These are phyloP conservation scores for Belgica antarctica DNA, from an alignment of 2,888 invertebrate species.

Conservation along the genomic window DNA sequence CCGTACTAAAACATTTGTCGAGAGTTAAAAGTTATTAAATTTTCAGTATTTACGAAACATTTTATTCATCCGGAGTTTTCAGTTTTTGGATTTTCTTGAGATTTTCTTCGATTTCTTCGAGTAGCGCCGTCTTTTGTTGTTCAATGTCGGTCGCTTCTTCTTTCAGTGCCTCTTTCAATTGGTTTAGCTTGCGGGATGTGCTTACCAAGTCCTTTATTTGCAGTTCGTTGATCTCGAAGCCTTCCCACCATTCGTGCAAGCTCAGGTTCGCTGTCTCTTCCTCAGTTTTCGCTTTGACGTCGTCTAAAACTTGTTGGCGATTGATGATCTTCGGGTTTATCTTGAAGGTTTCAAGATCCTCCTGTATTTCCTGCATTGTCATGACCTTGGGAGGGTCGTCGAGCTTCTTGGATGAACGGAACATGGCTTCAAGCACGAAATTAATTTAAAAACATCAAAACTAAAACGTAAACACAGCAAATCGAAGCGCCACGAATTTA, in stretches of 20 bases:
- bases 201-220: not conserved
- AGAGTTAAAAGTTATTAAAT: not conserved
- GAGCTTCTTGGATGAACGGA: not conserved
- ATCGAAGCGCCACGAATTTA: no score
- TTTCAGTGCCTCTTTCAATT: not conserved
- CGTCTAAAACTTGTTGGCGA: not conserved
- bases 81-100: not conserved
- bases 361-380: constrained; percentile 16
- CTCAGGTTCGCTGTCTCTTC: not conserved
- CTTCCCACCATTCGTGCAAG: not conserved
- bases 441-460: not conserved
- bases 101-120: not conserved
- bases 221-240: not conserved
- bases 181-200: not conserved
- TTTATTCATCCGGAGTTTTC: not conserved
- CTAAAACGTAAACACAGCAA: no score
- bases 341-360: constrained; percentile 5
- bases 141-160: not conserved
- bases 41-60: not conserved
- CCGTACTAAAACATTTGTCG: not conserved
- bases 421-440: constrained; percentile 1
- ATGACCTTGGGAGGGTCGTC: constrained; percentile 2
- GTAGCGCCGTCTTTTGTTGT: not conserved
- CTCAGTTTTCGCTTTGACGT: not conserved
- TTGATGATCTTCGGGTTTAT: no score